A percentile compares a stretch with the other conserved stretches of the same genome.
phyloP scores from a whole-genome alignment of 2,113 vertebrate species.

The Myiozetetes cayanensis region DNA sequence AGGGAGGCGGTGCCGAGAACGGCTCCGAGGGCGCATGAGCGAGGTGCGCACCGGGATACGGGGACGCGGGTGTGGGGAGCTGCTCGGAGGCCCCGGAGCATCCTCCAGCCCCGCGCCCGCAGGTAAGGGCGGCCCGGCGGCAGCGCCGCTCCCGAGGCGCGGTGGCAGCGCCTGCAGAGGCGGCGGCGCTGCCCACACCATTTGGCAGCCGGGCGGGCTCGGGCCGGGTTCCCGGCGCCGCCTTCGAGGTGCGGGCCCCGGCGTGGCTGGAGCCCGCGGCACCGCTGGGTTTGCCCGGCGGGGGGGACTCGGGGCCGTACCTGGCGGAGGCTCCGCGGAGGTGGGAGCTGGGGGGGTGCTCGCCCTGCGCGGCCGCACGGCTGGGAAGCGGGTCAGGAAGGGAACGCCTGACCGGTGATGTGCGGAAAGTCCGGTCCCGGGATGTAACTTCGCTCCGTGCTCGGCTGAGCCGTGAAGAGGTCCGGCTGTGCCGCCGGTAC shows the following conservation, averaged over 20 bases:
- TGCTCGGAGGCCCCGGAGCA: neutral
- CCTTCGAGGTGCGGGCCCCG: neutral
- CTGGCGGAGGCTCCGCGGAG: accelerated
- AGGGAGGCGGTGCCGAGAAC: neutral
- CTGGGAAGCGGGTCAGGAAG: accelerated
- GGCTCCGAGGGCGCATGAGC: neutral
- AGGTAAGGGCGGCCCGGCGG: neutral
- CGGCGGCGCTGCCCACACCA: neutral
- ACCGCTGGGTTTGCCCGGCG: neutral
- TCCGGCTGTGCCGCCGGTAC: neutral
- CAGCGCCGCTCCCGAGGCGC: neutral
- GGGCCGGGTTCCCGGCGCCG: neutral
- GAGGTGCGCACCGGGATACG: neutral
- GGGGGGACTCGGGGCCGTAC: neutral
- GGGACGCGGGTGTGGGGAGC: neutral
- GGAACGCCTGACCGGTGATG: neutral
- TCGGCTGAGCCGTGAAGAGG: neutral
- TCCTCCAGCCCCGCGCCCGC: neutral
- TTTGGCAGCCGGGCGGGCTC: neutral
- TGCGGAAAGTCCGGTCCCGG: too few relatives aligned
- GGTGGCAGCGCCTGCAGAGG: neutral
- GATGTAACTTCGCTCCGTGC: accelerated
- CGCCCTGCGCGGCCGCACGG: neutral
- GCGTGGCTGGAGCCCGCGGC: neutral
- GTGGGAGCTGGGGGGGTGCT: neutral